Percentiles rank a stretch among this genome's conserved stretches.
Conservation (phyloP, 1,140 invertebrate genomes). For the Drosophila funebris region DNA sequence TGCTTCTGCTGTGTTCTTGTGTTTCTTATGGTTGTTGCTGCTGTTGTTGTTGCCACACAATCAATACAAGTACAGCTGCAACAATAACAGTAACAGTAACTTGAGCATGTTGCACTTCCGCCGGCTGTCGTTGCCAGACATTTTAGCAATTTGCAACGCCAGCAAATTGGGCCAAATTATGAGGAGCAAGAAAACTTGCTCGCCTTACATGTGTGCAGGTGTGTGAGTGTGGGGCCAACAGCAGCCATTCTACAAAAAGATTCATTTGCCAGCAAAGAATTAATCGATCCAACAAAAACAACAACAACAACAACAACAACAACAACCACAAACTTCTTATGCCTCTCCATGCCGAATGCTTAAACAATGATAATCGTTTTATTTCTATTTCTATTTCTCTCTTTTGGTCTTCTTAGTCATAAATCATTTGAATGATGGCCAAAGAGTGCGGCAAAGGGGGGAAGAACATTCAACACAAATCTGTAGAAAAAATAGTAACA, state of each 20-base stretch:
- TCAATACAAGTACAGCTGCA: conserved; percentile 46
- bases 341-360: conserved; percentile 25
- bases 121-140: conserved; percentile 73
- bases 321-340: conserved; percentile 5
- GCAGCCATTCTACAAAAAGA: conserved; percentile 12
- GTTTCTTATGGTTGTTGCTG: background rate
- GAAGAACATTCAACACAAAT: background rate
- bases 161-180: conserved; percentile 81
- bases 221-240: conserved; percentile 2
- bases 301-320: conserved; percentile 7
- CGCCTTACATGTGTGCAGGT: background rate
- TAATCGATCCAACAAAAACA: conserved; percentile 16
- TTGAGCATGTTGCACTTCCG: conserved; percentile 79
- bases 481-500: background rate
- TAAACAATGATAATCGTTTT: conserved; percentile 55
- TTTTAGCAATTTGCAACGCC: conserved; percentile 77
- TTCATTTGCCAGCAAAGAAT: conserved; percentile 20
- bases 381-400: conserved; percentile 24
- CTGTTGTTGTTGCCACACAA: conserved; percentile 20
- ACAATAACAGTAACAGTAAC: conserved; percentile 45
- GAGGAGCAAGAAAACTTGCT: conserved; percentile 28
- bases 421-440: conserved; percentile 33
- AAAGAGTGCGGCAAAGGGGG: too few species aligned
- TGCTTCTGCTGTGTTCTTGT: background rate
- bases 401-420: conserved; percentile 28